Base-by-base conservation (phyloP, 2,888 invertebrate species). In the Tipula unca region DNA sequence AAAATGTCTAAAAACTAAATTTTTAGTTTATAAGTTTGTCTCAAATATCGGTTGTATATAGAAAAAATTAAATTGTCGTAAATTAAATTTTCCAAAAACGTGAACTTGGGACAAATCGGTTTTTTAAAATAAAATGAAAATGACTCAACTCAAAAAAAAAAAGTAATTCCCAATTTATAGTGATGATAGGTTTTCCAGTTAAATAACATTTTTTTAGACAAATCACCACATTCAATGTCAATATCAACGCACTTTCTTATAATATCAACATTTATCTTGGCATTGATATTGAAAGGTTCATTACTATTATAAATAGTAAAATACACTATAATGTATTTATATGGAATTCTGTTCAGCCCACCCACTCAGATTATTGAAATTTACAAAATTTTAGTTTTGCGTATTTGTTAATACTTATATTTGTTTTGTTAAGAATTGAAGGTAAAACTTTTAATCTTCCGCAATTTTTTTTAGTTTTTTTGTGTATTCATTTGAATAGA, bases 241-340 rank as follows among this genome's bases (percentile, higher is more conserved):
- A 69, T 69, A 69, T 69, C 69, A 69, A 69, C 69, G 20, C 69
- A 25, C 25, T 69, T 69, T 69, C 69, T 25, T 69, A 20, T n/a
- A 25, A 25, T 10, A 69, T 25, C 69, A 20, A 69, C 69, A 69
- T 69, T 69, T 25, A 6, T 69, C 69, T 69, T 69, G 69, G 69
- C 69, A 69, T 69, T 69, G 69, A 69, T 69, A 69, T 69, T 69
- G 25, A 69, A 69, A 69, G 69, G 69, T 69, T 69, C 69, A 69
- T 69, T 69, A 20, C 25, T 69, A 17, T 17, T n/a, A 42, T 14
- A 48, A 3, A 25, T 69, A 69, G 25, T 69, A 69, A 69, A 69
- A 69, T 25, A 10, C 10, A 25, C 69, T 69, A 69, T 48, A 6
- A 48, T 17, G n/a, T n/a, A n/a, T 17, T n/a, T n/a, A n/a, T n/a